A percentile compares a stretch with the other conserved stretches of the same genome.
These are phyloP conservation scores for Nipponia nippon DNA, from an alignment of 2,113 vertebrate species.

Conservation along the genomic window DNA sequence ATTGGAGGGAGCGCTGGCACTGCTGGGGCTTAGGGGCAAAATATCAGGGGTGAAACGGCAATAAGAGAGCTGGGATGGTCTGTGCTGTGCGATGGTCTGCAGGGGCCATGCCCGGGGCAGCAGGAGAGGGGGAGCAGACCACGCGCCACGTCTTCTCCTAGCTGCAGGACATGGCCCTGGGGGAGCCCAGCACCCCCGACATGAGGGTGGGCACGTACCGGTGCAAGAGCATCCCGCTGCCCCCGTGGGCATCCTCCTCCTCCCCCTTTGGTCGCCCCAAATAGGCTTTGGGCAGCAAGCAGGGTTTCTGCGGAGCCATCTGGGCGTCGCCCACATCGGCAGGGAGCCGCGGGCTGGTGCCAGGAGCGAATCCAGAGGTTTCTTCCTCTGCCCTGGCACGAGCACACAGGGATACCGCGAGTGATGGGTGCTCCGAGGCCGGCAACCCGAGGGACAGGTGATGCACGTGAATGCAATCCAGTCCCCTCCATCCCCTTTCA, in stretches of 20 bases:
- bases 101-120: rapidly evolving
- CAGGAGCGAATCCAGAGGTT: rapidly evolving
- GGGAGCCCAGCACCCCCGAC: background rate
- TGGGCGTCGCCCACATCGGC: rapidly evolving
- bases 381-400: background rate
- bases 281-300: background rate
- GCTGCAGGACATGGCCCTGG: rapidly evolving
- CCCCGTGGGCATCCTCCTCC: rapidly evolving
- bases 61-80: rapidly evolving
- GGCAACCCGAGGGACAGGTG: rapidly evolving
- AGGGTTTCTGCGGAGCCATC: rapidly evolving
- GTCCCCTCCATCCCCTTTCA: background rate
- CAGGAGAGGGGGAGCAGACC: rapidly evolving
- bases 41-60: rapidly evolving
- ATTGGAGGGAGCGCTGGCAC: rapidly evolving
- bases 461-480: rapidly evolving
- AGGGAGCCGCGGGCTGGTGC: background rate
- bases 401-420: rapidly evolving
- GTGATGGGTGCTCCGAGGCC: rapidly evolving
- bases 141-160: rapidly evolving
- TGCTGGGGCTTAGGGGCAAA: background rate
- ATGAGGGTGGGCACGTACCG: rapidly evolving
- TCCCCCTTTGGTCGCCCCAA: rapidly evolving
- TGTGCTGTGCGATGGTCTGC: rapidly evolving
- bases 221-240: rapidly evolving